Conservation (phyloP, 92 coral and sea anemone species). For the Metridium senile region DNA sequence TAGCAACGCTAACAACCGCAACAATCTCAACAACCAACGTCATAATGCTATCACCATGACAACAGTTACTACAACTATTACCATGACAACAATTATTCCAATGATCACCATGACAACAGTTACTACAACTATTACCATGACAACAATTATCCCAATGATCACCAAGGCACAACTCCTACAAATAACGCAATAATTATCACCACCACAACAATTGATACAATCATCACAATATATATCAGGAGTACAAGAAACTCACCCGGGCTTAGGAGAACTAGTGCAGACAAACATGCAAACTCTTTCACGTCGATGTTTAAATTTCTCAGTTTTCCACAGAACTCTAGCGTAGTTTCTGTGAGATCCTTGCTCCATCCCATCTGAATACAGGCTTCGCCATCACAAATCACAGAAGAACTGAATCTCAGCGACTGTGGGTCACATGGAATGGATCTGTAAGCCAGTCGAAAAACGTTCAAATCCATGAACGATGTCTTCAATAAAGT, state of each 20-base stretch:
- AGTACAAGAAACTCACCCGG: slow-evolving; percentile 67
- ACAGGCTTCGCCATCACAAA: slow-evolving; percentile 58
- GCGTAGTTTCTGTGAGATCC: slow-evolving; percentile 80
- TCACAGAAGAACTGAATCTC: slow-evolving; percentile 63
- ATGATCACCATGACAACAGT: background rate
- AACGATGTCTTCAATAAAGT: slow-evolving; percentile 80
- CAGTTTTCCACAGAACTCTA: slow-evolving; percentile 90
- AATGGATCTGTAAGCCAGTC: slow-evolving; percentile 89
- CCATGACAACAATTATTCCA: background rate
- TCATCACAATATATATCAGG: background rate
- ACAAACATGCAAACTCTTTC: slow-evolving; percentile 90
- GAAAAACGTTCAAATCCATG: slow-evolving; percentile 91
- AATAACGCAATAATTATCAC: no score
- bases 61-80: background rate
- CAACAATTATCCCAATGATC: background rate
- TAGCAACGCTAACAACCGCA: no score
- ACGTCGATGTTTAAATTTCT: slow-evolving; percentile 77
- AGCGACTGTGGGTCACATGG: slow-evolving; percentile 79
- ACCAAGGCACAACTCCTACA: background rate
- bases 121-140: slow-evolving; percentile 1
- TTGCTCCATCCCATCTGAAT: slow-evolving; percentile 83
- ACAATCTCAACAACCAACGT: no score
- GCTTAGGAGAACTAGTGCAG: slow-evolving; percentile 76
- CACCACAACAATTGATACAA: background rate
- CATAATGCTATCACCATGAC: background rate